Conservation (phyloP, 2,888 invertebrate species). For the Drosophila anceps region DNA sequence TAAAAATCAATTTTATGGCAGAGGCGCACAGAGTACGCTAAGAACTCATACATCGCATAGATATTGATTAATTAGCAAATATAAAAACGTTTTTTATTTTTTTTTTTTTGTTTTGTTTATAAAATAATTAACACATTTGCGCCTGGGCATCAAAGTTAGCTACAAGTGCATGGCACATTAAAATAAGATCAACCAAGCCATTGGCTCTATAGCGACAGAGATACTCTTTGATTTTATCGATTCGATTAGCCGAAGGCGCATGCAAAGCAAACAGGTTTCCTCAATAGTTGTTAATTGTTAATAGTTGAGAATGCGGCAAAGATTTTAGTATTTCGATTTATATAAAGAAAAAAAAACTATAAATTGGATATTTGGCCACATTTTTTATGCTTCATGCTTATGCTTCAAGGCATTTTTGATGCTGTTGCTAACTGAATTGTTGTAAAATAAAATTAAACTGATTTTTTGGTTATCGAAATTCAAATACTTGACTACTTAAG, state of each 20-base stretch:
- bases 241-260: not conserved
- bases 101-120: conserved; percentile 33
- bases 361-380: not conserved
- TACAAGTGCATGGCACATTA: conserved; percentile 20
- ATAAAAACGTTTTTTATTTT: not conserved
- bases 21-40: conserved; percentile 24
- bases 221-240: not conserved
- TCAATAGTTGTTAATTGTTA: conserved; percentile 45
- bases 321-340: not conserved
- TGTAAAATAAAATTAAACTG: not conserved
- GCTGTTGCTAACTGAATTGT: not conserved
- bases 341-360: not conserved
- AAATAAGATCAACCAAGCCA: conserved; percentile 18
- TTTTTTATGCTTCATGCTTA: not conserved
- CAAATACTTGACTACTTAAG: no score
- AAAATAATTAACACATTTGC: conserved; percentile 53
- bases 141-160: not conserved
- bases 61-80: conserved; percentile 59
- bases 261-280: conserved; percentile 41
- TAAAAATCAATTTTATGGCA: conserved; percentile 42
- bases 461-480: no score
- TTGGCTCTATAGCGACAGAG: not conserved
- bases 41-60: conserved; percentile 5
- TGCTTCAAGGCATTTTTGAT: not conserved
- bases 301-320: not conserved